phyloP scores from a whole-genome alignment of 1,140 invertebrate species.

The Pseudomyrmex sp. region DNA sequence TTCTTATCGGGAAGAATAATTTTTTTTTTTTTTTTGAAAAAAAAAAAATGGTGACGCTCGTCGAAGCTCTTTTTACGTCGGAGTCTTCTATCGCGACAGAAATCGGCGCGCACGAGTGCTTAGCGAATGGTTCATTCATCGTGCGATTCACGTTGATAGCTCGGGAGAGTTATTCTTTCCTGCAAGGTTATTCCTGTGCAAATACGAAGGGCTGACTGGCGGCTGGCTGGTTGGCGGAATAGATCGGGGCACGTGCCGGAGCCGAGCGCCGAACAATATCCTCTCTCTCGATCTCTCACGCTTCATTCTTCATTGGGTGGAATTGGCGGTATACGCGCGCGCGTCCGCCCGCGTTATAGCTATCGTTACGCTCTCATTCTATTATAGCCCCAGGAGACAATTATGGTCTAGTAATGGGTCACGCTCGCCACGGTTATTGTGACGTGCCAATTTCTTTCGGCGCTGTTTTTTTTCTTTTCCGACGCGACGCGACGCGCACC shows the following conservation, averaged over 20 bases:
- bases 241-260: conserved; percentile 48
- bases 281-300: conserved; percentile 52
- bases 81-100: conserved; percentile 24
- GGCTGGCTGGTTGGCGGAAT: conserved; percentile 31
- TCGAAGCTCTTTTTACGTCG: background rate
- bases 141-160: conserved; percentile 44
- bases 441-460: conserved; percentile 47
- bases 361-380: conserved; percentile 56
- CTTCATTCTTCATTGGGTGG: conserved; percentile 57
- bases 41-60: background rate
- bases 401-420: conserved; percentile 51
- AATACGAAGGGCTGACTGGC: conserved; percentile 48
- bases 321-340: conserved; percentile 55
- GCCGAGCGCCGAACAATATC: conserved; percentile 38
- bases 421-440: conserved; percentile 41
- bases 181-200: conserved; percentile 56
- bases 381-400: conserved; percentile 56
- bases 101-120: conserved; percentile 55
- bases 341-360: conserved; percentile 22
- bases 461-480: background rate
- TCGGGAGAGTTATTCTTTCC: conserved; percentile 48
- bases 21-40: background rate
- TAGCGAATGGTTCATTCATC: conserved; percentile 56
- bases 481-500: too few species aligned
- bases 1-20: conserved; percentile 25